A percentile compares a stretch with the other conserved stretches of the same genome.
Evolutionary conservation across 2,113 vertebrate species (phyloP).

Genomic region (Vulpes lagopus): DNA sequence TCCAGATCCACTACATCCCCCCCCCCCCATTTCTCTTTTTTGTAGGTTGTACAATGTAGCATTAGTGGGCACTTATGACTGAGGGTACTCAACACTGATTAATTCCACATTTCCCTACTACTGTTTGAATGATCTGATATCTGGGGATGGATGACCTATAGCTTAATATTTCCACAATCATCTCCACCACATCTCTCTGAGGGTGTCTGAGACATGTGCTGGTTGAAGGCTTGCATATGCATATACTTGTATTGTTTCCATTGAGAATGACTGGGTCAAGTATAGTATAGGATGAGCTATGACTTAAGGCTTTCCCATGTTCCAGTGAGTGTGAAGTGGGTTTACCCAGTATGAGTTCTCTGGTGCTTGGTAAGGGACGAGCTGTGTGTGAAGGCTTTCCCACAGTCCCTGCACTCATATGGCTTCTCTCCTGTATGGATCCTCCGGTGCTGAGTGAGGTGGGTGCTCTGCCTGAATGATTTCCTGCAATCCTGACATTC

Average conservation of each 20-base stretch:
- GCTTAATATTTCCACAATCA: background rate
- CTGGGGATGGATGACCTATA: background rate
- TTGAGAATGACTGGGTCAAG: background rate
- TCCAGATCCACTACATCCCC: background rate
- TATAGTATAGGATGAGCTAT: background rate
- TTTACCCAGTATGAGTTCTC: conserved; percentile 52
- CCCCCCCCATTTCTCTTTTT: background rate
- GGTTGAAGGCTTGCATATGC: background rate
- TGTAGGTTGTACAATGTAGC: background rate
- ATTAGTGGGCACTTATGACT: background rate
- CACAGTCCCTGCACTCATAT: background rate
- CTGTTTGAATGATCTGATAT: background rate
- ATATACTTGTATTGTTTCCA: background rate
- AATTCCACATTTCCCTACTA: background rate
- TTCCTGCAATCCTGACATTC: conserved; percentile 48
- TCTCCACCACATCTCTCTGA: background rate
- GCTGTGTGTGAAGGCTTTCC: conserved; percentile 61
- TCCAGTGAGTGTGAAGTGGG: background rate
- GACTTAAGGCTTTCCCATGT: background rate
- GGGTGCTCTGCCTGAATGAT: conserved; percentile 52
- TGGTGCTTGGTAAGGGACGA: conserved; percentile 63
- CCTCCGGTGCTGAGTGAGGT: conserved; percentile 65
- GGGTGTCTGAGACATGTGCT: background rate
- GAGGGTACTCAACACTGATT: background rate
- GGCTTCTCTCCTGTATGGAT: conserved; percentile 66